phyloP scores from a whole-genome alignment of 2,888 invertebrate genomes.

The Drosophila robusta region DNA sequence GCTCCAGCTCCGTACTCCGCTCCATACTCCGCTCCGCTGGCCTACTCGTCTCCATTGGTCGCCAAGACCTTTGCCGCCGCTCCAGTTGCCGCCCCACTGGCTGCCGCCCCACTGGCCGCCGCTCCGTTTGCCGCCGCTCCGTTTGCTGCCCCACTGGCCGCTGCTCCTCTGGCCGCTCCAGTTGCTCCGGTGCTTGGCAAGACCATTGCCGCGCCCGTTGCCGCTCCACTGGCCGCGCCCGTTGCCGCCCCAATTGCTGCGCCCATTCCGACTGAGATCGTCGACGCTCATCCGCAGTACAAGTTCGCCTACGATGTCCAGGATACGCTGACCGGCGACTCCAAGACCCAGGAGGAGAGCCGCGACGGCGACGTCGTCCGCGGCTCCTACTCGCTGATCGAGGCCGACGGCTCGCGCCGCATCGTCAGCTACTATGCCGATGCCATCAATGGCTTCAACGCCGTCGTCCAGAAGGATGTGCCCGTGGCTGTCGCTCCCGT shows the following conservation, averaged over 20 bases:
- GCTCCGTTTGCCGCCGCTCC: constrained; percentile 60
- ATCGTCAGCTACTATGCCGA: constrained; percentile 84
- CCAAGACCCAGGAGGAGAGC: constrained; percentile 84
- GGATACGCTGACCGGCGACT: constrained; percentile 83
- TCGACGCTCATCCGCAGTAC: constrained; percentile 83
- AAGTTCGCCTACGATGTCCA: constrained; percentile 83
- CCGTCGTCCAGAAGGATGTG: constrained; percentile 81
- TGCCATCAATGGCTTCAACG: constrained; percentile 83
- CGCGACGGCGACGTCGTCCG: constrained; percentile 84
- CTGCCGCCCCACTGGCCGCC: constrained; percentile 33
- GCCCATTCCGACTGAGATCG: constrained; percentile 83
- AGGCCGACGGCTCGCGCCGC: constrained; percentile 84
- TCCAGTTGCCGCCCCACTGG: constrained; percentile 13
- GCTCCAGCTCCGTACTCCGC: constrained; percentile 46
- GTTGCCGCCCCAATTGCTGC: constrained; percentile 81
- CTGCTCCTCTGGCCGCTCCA: constrained; percentile 60
- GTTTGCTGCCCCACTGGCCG: constrained; percentile 35
- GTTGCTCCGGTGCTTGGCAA: constrained; percentile 55
- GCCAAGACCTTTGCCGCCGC: constrained; percentile 40
- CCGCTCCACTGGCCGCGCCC: constrained; percentile 44
- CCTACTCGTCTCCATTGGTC: constrained; percentile 41
- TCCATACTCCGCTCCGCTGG: constrained; percentile 29
- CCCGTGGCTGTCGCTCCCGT: constrained; percentile 60
- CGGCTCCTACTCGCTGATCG: constrained; percentile 84
- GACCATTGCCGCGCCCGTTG: constrained; percentile 37